Evolutionary conservation across 1,140 invertebrate genomes (phyloP).

Genomic region (Nebria ingens): DNA sequence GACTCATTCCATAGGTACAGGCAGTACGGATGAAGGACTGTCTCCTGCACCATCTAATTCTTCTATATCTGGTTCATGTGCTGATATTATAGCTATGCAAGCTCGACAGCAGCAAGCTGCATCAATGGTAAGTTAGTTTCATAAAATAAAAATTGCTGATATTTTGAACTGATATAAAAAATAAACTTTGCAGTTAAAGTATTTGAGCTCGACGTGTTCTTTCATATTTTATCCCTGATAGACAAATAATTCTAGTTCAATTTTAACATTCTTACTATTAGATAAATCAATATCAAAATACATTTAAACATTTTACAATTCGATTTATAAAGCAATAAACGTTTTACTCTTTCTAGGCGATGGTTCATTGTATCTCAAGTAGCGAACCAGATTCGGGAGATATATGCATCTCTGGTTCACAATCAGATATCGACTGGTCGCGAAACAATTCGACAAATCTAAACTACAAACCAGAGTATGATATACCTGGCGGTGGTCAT

Average conservation of each 20-base stretch:
- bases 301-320: too few species aligned
- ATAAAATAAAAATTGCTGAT: neutral
- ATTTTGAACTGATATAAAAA: neutral
- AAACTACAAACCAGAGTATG: conserved; percentile 18
- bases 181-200: too few species aligned
- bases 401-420: conserved; percentile 17
- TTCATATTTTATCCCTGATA: too few species aligned
- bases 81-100: conserved; percentile 21
- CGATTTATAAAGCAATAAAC: neutral
- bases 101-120: conserved; percentile 36
- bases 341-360: conserved; percentile 45
- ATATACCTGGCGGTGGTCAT: conserved; percentile 21
- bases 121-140: conserved; percentile 37
- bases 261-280: too few species aligned
- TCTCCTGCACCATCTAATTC: conserved; percentile 32
- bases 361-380: conserved; percentile 77
- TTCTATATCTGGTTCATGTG: conserved; percentile 20
- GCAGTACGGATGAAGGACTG: conserved; percentile 37
- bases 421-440: conserved; percentile 27
- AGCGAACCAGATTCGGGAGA: conserved; percentile 66
- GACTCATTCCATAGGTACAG: conserved; percentile 41
- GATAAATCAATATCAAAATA: too few species aligned
- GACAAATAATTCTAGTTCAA: too few species aligned
- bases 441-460: conserved; percentile 15
- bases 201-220: too few species aligned